Evolutionary conservation across 2,888 invertebrate species (phyloP), one percentile per base, ranked within the genome.

Genomic region (Hypomecis atomaria): DNA sequence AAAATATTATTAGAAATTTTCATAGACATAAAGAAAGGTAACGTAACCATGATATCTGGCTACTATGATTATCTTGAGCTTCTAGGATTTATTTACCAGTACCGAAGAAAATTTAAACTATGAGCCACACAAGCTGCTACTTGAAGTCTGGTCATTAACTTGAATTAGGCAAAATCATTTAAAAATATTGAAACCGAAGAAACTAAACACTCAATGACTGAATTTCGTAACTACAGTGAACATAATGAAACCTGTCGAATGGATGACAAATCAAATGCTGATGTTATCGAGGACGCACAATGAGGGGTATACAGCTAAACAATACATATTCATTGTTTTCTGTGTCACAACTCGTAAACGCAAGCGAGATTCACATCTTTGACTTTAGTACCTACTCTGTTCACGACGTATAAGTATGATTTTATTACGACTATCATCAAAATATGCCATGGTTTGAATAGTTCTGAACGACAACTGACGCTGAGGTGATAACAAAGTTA

Each of bases 291-390:
- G 62, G 70, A 38, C 74, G 68, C 71, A 79, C 79, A 79, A 78
- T 77, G 62, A 58, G 47, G 54, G 62, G 64, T 62, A 49, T 57
- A 45, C 56, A 68, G 60, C 62, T 69, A 71, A 75, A 77, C 78
- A 81, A 80, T 79, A 70, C 75, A 76, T 78, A 79, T 78, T 75
- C 73, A 78, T 74, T 72, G 52, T 57, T 65, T 55, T 42, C 50
- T 67, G 60, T 69, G 65, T 68, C 62, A 7, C 68, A 73, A 72
- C 8, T 23, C 11, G 66, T 10, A 44, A 49, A 4, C 53, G 49
- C 45, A 9, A 38, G 54, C 11, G 60, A 50, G 36, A 40, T 40
- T 48, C 11, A 11, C 50, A 9, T 11, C 9, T 33, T 9, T 33
- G 10, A 10, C 10, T 40, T 33, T 10, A 23, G 4, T 8, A n/a